These are phyloP conservation scores for Eulemur macaco DNA, from an alignment of 2,113 vertebrate species.

Conservation along the genomic window DNA sequence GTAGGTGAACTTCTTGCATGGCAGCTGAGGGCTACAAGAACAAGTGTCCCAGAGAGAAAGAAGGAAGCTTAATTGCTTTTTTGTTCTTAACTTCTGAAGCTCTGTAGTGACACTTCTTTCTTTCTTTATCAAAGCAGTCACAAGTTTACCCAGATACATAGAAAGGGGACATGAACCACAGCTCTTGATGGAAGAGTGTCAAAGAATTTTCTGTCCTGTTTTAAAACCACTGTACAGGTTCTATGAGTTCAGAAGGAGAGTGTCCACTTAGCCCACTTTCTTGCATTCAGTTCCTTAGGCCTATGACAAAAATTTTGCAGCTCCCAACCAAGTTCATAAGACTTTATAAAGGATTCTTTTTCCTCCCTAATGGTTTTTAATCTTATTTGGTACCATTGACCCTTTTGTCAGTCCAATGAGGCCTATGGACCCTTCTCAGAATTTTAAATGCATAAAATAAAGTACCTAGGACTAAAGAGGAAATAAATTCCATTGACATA, in stretches of 20 bases:
- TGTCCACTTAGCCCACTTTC: background rate
- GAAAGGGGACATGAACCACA: background rate
- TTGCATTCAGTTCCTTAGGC: background rate
- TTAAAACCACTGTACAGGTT: background rate
- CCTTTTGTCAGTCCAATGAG: background rate
- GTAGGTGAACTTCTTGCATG: background rate
- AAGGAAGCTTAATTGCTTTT: background rate
- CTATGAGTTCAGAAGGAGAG: background rate
- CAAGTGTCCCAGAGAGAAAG: background rate
- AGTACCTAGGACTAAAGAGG: background rate
- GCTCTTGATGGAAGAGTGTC: background rate
- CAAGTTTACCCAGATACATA: background rate
- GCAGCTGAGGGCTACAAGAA: background rate
- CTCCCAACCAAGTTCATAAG: background rate
- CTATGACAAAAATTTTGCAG: background rate
- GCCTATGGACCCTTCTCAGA: background rate
- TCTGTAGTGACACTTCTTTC: background rate
- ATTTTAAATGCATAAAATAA: background rate
- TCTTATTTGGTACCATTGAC: background rate
- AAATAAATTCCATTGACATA: constrained; percentile 35
- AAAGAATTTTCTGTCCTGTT: background rate
- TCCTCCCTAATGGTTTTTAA: background rate
- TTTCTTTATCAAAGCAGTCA: background rate
- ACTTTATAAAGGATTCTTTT: background rate
- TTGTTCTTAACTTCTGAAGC: background rate